These are phyloP conservation scores for Trissonchulus latispiculum DNA, from an alignment of 2,888 invertebrate genomes.

Conservation along the genomic window DNA sequence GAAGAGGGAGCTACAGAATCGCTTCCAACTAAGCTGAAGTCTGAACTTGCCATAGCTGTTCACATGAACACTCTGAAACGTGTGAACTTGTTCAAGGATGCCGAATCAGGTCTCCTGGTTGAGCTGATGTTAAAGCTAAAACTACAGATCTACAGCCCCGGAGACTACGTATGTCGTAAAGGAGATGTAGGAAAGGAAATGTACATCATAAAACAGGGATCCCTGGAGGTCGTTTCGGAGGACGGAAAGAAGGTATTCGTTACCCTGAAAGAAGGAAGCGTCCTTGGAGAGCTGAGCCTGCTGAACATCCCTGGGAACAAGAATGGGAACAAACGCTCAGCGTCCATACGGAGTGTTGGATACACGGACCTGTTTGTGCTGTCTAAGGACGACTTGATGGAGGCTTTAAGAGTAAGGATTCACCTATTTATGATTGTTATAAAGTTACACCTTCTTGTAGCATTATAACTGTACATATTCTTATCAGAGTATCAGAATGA, in stretches of 20 bases:
- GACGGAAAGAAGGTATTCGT: slow-evolving; percentile 30
- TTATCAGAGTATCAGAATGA: too few species aligned
- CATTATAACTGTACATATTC: too few species aligned
- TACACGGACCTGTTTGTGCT: slow-evolving; percentile 41
- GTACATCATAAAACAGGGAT: slow-evolving; percentile 59
- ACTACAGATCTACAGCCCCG: slow-evolving; percentile 80
- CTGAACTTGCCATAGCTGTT: slow-evolving; percentile 88
- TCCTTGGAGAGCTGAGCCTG: slow-evolving; percentile 30
- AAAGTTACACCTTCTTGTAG: too few species aligned
- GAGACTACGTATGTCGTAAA: slow-evolving; percentile 88
- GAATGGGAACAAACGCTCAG: slow-evolving; percentile 42
- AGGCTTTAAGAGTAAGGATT: slow-evolving; percentile 31
- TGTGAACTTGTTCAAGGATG: slow-evolving; percentile 57
- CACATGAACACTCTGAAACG: slow-evolving; percentile 72
- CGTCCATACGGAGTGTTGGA: slow-evolving; percentile 30
- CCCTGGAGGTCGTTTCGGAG: slow-evolving; percentile 39
- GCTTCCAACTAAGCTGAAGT: slow-evolving; percentile 81
- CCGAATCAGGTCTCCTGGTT: slow-evolving; percentile 80
- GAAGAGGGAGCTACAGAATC: slow-evolving; percentile 62
- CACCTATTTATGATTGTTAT: too few species aligned
- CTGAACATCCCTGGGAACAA: slow-evolving; percentile 41
- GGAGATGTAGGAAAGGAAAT: slow-evolving; percentile 95
- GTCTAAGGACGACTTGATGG: slow-evolving; percentile 40
- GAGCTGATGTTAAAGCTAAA: slow-evolving; percentile 79
- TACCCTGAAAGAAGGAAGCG: slow-evolving; percentile 19